Percentiles rank a stretch among this genome's conserved stretches.
Conservation (phyloP, 2,888 invertebrate genomes). For the Agonopterix subpropinquella region DNA sequence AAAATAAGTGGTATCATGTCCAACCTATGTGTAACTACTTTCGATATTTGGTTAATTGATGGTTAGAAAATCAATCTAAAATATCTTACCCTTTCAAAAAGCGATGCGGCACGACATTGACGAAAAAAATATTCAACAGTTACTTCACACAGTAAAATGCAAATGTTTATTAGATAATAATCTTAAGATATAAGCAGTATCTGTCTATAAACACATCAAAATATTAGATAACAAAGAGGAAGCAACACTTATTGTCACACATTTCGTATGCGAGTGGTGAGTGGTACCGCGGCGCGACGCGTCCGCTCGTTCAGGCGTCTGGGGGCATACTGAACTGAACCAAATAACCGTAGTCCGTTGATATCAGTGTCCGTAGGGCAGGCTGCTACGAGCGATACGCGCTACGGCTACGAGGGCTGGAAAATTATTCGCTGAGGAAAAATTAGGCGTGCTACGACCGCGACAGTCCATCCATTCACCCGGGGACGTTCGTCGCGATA, state of each 20-base stretch:
- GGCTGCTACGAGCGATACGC: conserved; percentile 48
- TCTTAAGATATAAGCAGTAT: conserved; percentile 16
- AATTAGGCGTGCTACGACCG: conserved; percentile 55
- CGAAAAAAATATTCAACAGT: conserved; percentile 15
- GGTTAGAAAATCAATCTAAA: conserved; percentile 4
- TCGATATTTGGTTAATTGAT: not conserved
- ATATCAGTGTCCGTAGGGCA: conserved; percentile 43
- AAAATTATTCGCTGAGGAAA: conserved; percentile 56
- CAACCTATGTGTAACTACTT: not conserved
- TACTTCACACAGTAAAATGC: conserved; percentile 18
- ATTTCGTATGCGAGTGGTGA: conserved; percentile 56
- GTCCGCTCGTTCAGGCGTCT: conserved; percentile 45
- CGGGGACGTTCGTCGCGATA: conserved; percentile 46
- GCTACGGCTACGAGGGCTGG: conserved; percentile 34
- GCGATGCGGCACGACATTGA: conserved; percentile 23
- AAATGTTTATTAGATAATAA: not conserved
- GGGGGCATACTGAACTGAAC: conserved; percentile 56
- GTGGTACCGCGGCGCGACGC: conserved; percentile 43
- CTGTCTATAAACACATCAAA: conserved; percentile 42
- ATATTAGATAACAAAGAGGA: conserved; percentile 61
- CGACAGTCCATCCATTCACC: conserved; percentile 63
- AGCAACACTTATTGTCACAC: conserved; percentile 75
- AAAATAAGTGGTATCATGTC: too few species aligned
- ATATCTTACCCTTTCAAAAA: conserved; percentile 31
- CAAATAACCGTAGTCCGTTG: conserved; percentile 22